Percentiles rank a stretch among this genome's conserved stretches.
phyloP scores from a whole-genome alignment of 2,888 invertebrate species.

The Axea sp. region DNA sequence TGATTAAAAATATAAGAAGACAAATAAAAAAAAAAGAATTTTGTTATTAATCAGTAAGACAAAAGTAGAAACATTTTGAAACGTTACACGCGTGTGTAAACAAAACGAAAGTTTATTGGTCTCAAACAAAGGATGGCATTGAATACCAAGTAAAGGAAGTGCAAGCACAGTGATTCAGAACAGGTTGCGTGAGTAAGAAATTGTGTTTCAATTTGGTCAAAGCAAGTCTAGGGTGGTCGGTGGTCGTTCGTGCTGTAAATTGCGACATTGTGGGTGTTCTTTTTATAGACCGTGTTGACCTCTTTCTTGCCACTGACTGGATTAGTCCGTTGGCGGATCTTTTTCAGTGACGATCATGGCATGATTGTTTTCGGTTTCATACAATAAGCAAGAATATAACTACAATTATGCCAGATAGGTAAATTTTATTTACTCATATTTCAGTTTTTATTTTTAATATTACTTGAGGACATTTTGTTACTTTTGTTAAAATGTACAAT shows the following conservation, averaged over 20 bases:
- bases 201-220: slow-evolving; percentile 61
- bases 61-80: no score
- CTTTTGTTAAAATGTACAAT: no score
- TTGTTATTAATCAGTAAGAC: no score
- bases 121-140: slow-evolving; percentile 50
- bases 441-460: no score
- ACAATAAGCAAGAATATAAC: slow-evolving; percentile 18
- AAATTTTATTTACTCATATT: no score
- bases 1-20: no score
- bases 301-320: slow-evolving; percentile 69
- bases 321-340: slow-evolving; percentile 68
- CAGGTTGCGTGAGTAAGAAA: slow-evolving; percentile 58
- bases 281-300: slow-evolving; percentile 77
- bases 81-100: no score
- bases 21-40: background rate
- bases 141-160: slow-evolving; percentile 44
- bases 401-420: slow-evolving; percentile 72
- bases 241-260: slow-evolving; percentile 62
- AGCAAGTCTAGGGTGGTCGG: slow-evolving; percentile 60
- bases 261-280: slow-evolving; percentile 73
- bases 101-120: slow-evolving; percentile 39
- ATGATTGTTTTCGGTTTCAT: slow-evolving; percentile 28
- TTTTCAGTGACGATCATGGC: slow-evolving; percentile 65
- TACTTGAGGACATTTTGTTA: no score
- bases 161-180: slow-evolving; percentile 61